These are phyloP conservation scores for Heliconius erato DNA, from an alignment of 2,888 invertebrate genomes.

Conservation along the genomic window DNA sequence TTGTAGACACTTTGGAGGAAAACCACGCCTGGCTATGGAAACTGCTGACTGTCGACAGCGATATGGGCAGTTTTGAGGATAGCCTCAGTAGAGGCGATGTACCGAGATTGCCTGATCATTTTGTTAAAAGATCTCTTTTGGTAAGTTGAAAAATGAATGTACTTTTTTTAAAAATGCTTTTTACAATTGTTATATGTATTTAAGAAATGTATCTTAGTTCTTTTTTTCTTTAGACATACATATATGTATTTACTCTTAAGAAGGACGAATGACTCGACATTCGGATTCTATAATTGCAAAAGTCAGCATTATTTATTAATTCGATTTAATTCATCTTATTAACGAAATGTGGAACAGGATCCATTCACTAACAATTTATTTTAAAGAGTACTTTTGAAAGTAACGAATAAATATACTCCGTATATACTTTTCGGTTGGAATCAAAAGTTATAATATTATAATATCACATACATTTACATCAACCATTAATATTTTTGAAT, in stretches of 20 bases:
- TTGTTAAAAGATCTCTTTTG: conserved; percentile 79
- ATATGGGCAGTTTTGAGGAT: conserved; percentile 80
- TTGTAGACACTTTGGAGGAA: conserved; percentile 83
- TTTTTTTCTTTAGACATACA: not conserved
- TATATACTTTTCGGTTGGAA: not conserved
- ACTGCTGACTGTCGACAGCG: conserved; percentile 72
- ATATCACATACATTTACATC: too few species aligned
- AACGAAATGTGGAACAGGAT: not conserved
- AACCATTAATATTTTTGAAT: too few species aligned
- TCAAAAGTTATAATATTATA: too few species aligned
- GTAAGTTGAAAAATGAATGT: conserved; percentile 65
- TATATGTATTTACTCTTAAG: not conserved
- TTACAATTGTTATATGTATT: not conserved
- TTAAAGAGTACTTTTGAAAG: not conserved
- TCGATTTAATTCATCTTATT: not conserved
- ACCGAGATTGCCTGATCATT: conserved; percentile 84
- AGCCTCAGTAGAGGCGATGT: conserved; percentile 85
- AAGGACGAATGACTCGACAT: not conserved
- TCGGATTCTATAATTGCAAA: not conserved
- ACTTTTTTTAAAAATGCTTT: not conserved
- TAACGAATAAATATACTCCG: not conserved
- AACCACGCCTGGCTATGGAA: conserved; percentile 86
- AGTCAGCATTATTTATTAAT: not conserved
- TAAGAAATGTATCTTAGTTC: not conserved
- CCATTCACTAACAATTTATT: not conserved